Percentiles rank a stretch among this genome's conserved stretches.
Conservation (phyloP, 2,797 vertebrate genomes). For the Oreortyx pictus region DNA sequence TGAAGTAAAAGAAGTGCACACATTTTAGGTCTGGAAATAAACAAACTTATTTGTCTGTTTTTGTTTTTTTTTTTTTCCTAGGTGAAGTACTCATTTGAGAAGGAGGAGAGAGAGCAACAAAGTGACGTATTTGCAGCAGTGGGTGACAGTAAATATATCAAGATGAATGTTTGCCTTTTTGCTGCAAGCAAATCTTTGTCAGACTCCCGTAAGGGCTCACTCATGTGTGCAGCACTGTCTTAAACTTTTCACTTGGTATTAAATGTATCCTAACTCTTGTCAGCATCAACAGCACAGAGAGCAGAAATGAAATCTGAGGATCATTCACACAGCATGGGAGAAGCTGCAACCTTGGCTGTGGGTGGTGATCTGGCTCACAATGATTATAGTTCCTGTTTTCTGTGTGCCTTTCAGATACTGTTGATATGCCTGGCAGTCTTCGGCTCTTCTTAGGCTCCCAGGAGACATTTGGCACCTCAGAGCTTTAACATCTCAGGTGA, state of each 20-base stretch:
- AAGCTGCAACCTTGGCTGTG: neutral
- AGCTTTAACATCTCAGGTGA: neutral
- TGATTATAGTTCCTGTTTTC: accelerated
- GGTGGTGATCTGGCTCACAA: neutral
- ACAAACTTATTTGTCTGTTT: neutral
- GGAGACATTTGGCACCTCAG: neutral
- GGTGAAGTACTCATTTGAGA: neutral
- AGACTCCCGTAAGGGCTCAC: neutral
- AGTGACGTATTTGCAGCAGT: conserved; percentile 1
- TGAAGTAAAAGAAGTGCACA: neutral
- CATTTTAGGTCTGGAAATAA: neutral
- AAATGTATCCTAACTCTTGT: neutral
- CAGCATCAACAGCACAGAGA: neutral
- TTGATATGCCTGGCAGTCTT: neutral
- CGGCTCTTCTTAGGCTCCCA: neutral
- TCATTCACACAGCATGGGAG: neutral
- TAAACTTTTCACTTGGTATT: neutral
- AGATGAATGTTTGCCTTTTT: conserved; percentile 22
- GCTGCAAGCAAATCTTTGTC: neutral
- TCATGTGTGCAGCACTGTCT: neutral
- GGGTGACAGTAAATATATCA: neutral
- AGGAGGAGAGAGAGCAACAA: neutral
- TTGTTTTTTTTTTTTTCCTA: neutral
- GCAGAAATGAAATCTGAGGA: neutral
- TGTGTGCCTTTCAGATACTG: neutral